Conservation (phyloP, 2,797 vertebrate genomes). For the Nasua narica region DNA sequence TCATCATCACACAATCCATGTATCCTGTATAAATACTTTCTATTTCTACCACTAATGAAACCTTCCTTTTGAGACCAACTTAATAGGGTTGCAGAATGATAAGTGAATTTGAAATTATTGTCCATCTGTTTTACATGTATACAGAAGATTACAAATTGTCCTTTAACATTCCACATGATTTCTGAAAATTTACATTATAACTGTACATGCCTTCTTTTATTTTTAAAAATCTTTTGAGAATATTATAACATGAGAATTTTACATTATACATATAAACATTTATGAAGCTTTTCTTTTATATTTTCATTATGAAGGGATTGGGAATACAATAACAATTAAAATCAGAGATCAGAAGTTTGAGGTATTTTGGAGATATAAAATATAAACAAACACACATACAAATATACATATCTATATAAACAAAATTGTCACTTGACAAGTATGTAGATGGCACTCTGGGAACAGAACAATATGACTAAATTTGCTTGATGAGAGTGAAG, state of each 20-base stretch:
- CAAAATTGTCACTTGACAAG: not conserved
- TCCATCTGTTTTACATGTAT: not conserved
- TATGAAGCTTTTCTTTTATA: not conserved
- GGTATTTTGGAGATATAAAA: not conserved
- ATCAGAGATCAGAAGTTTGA: not conserved
- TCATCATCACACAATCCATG: not conserved
- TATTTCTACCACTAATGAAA: not conserved
- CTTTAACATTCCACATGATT: not conserved
- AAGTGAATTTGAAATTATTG: not conserved
- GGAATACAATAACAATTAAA: not conserved
- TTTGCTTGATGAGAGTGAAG: not conserved
- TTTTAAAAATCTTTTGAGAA: not conserved
- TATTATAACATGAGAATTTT: not conserved
- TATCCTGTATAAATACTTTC: not conserved
- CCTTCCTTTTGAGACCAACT: not conserved
- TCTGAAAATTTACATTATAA: not conserved
- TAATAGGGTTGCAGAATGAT: not conserved
- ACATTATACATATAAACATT: not conserved
- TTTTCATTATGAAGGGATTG: not conserved
- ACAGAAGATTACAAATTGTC: not conserved
- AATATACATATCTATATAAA: not conserved
- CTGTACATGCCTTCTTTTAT: not conserved
- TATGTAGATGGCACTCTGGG: not conserved
- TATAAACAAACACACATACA: not conserved
- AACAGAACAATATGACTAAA: not conserved